Evolutionary conservation across 2,888 invertebrate genomes (phyloP).

Genomic region (Clistopyga incitator): DNA sequence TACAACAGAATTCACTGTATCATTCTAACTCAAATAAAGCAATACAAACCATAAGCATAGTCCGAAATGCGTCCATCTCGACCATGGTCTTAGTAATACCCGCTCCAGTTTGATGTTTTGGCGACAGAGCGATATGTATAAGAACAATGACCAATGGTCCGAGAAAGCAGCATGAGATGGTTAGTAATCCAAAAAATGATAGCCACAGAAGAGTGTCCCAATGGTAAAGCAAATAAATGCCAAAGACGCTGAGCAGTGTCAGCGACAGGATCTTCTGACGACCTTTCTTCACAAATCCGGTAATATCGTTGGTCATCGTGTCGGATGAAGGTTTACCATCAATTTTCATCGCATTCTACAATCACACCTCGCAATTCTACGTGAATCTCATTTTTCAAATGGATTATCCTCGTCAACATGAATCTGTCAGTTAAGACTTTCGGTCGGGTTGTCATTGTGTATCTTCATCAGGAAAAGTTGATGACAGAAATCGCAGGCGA

Average conservation of each 20-base stretch:
- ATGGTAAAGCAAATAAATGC: constrained; percentile 69
- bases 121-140: constrained; percentile 88
- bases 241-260: constrained; percentile 60
- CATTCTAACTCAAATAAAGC: background rate
- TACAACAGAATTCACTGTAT: background rate
- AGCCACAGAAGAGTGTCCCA: constrained; percentile 77
- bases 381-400: constrained; percentile 10
- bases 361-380: background rate
- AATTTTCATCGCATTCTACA: constrained; percentile 7
- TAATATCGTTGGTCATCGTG: constrained; percentile 16
- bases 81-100: constrained; percentile 87
- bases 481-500: background rate
- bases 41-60: constrained; percentile 87
- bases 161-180: constrained; percentile 79
- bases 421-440: background rate
- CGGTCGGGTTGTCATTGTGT: background rate
- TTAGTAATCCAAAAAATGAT: constrained; percentile 76
- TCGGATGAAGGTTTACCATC: background rate
- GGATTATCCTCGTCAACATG: background rate
- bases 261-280: constrained; percentile 65
- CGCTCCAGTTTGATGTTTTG: constrained; percentile 88
- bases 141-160: constrained; percentile 85
- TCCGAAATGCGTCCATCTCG: constrained; percentile 87
- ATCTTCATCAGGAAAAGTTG: background rate
- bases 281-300: constrained; percentile 10